These are phyloP conservation scores for Strigamia transsilvanica DNA, from an alignment of 2,888 invertebrate genomes.

Conservation along the genomic window DNA sequence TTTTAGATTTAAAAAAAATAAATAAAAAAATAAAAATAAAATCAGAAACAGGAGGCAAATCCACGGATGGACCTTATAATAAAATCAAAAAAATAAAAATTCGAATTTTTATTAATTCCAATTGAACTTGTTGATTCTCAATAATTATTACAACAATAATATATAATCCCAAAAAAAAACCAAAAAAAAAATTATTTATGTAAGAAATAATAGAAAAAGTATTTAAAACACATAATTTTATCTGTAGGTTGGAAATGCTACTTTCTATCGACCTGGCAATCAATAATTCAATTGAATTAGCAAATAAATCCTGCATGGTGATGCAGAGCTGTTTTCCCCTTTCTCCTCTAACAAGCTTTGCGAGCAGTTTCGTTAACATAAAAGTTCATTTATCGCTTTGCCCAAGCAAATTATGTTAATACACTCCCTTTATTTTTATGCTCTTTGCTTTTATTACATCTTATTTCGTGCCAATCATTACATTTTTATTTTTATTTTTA, in stretches of 20 bases:
- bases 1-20: too few species aligned
- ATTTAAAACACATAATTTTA: neutral
- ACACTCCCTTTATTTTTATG: neutral
- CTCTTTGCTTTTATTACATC: constrained; percentile 15
- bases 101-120: too few species aligned
- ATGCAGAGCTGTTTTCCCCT: constrained; percentile 38
- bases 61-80: too few species aligned
- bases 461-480: constrained; percentile 1
- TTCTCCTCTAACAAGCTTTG: constrained; percentile 29
- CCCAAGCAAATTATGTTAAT: constrained; percentile 27
- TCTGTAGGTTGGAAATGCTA: neutral
- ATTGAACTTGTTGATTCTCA: too few species aligned
- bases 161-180: too few species aligned
- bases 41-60: too few species aligned
- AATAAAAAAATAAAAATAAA: too few species aligned
- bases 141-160: too few species aligned
- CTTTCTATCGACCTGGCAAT: constrained; percentile 26
- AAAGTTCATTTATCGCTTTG: constrained; percentile 38
- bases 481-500: neutral
- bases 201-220: neutral
- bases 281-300: constrained; percentile 44
- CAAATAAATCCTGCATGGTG: constrained; percentile 39
- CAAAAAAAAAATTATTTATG: neutral
- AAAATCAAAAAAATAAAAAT: too few species aligned
- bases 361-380: constrained; percentile 42